Evolutionary conservation across 2,888 invertebrate species (phyloP).

Genomic region (Orchestes rusci): DNA sequence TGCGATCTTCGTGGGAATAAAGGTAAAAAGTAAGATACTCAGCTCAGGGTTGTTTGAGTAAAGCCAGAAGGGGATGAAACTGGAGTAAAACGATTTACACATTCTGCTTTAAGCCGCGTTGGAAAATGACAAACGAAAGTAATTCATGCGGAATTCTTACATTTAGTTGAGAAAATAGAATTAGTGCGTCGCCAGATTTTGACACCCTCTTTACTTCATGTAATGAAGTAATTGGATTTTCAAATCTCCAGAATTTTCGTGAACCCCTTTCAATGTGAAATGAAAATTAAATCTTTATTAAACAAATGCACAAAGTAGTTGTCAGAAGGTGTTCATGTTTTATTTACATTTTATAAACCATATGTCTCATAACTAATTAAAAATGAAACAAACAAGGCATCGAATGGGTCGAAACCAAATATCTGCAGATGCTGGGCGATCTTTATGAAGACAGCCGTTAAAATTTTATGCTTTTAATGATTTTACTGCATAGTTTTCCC

Average conservation of each 20-base stretch:
- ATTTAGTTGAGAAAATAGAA: conserved; percentile 37
- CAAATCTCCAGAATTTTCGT: too few relatives aligned
- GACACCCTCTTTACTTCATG: conserved; percentile 16
- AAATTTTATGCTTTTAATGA: conserved; percentile 24
- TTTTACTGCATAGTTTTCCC: conserved; percentile 23
- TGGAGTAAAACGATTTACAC: conserved; percentile 39
- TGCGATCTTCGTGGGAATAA: too few relatives aligned
- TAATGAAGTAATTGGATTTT: conserved; percentile 19
- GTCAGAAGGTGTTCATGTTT: too few relatives aligned
- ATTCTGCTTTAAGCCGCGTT: conserved; percentile 42
- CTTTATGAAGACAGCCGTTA: conserved; percentile 23
- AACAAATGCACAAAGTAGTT: too few relatives aligned
- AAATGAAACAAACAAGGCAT: conserved; percentile 16
- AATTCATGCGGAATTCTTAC: conserved; percentile 46
- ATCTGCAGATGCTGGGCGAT: conserved; percentile 22
- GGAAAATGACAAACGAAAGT: conserved; percentile 41
- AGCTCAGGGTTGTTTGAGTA: conserved; percentile 43
- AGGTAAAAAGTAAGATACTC: conserved; percentile 28
- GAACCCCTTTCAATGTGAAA: too few relatives aligned
- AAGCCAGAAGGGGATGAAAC: conserved; percentile 41
- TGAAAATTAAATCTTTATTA: too few relatives aligned
- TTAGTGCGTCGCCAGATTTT: conserved; percentile 23
- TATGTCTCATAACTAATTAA: conserved; percentile 17
- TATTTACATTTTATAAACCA: conserved; percentile 7
- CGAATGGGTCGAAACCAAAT: conserved; percentile 17